Evolutionary conservation across 2,888 invertebrate species (phyloP).

Genomic region (Quadriops clusia): DNA sequence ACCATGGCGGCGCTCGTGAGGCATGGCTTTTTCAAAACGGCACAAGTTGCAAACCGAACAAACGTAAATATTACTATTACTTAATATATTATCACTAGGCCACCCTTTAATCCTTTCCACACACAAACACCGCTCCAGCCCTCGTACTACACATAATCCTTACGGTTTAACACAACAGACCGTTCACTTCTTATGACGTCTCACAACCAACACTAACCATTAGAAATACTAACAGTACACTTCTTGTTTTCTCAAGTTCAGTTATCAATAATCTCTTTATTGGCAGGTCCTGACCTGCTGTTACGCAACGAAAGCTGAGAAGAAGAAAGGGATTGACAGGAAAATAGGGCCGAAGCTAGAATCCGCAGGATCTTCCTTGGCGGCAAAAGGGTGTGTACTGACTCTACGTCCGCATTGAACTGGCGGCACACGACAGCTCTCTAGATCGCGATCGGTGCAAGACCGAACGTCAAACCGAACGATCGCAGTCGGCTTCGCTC

Average conservation of each 20-base stretch:
- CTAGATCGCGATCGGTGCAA: no score
- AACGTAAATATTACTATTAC: conserved; percentile 39
- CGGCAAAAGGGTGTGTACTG: conserved; percentile 54
- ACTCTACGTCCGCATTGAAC: conserved; percentile 20
- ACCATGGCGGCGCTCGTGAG: conserved; percentile 51
- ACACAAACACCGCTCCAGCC: no score
- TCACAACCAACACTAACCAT: not conserved
- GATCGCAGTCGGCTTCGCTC: no score
- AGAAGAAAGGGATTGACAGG: conserved; percentile 34
- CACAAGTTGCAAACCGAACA: conserved; percentile 28
- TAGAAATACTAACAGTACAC: conserved; percentile 14
- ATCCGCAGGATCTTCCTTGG: conserved; percentile 50
- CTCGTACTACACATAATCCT: no score
- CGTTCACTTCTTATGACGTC: not conserved
- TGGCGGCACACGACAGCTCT: no score
- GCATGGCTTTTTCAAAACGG: conserved; percentile 39
- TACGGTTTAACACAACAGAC: no score
- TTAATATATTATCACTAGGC: no score
- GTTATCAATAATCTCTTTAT: conserved; percentile 5
- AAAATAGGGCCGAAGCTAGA: conserved; percentile 37
- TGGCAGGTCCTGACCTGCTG: conserved; percentile 26
- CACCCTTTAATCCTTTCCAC: no score
- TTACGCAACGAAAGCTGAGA: conserved; percentile 34
- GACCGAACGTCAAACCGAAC: no score
- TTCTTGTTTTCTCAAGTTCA: conserved; percentile 18